Conservation (phyloP, 2,113 vertebrate species). For the Piprites chloris region DNA sequence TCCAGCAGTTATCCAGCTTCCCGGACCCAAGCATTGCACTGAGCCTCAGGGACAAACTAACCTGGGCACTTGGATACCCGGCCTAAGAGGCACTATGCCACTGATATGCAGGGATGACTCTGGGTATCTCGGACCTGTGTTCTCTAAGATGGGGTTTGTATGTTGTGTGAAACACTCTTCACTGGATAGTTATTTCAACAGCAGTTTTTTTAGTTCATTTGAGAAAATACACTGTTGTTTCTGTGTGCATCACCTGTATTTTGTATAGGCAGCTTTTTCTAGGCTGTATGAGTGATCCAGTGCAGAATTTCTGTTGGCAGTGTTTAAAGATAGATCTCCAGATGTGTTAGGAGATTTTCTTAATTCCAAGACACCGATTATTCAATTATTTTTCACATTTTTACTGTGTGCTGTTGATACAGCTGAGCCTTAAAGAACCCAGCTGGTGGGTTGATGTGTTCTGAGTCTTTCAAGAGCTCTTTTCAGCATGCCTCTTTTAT, state of each 20-base stretch:
- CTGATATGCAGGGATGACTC: neutral
- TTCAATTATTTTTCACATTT: neutral
- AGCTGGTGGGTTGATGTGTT: neutral
- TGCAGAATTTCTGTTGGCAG: neutral
- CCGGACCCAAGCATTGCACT: neutral
- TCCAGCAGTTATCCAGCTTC: neutral
- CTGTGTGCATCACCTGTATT: neutral
- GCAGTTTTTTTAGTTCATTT: neutral
- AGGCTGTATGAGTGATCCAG: neutral
- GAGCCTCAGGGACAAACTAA: neutral
- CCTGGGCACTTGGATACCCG: neutral
- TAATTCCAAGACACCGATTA: neutral
- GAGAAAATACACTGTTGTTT: neutral
- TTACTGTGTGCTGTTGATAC: neutral
- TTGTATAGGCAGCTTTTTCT: neutral
- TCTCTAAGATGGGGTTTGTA: neutral
- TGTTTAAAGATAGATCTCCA: neutral
- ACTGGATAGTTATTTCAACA: neutral
- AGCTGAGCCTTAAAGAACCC: neutral
- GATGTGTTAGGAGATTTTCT: neutral
- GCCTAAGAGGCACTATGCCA: accelerated
- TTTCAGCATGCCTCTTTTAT: constrained; percentile 42
- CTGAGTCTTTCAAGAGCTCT: neutral
- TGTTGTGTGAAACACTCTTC: neutral
- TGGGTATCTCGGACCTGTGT: neutral